A percentile compares a stretch with the other conserved stretches of the same genome.
phyloP scores from a whole-genome alignment of 2,113 vertebrate species.

The Catharus fuscescens region DNA sequence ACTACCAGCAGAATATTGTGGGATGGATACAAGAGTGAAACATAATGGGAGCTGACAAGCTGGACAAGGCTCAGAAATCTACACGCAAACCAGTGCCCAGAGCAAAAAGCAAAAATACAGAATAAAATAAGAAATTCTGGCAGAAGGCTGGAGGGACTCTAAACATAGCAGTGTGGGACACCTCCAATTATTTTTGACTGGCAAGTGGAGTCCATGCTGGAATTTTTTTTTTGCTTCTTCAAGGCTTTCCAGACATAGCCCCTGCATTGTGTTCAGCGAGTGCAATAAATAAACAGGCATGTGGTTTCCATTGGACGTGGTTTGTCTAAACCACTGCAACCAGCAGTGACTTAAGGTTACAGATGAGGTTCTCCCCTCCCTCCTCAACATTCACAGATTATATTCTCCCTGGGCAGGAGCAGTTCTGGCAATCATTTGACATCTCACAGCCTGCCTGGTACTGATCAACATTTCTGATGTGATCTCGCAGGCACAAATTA shows the following conservation, averaged over 20 bases:
- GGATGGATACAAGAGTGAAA: slow-evolving; percentile 41
- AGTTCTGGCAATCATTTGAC: slow-evolving; percentile 45
- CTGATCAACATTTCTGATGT: slow-evolving; percentile 42
- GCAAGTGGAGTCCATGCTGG: slow-evolving; percentile 31
- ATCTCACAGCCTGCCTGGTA: slow-evolving; percentile 52
- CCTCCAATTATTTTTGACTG: slow-evolving; percentile 69
- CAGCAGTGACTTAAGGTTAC: slow-evolving; percentile 17
- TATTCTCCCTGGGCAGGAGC: slow-evolving; percentile 42
- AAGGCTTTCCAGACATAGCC: slow-evolving; percentile 41
- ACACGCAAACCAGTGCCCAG: slow-evolving; percentile 79
- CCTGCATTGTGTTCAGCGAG: neutral
- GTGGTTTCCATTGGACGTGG: neutral
- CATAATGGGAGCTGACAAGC: slow-evolving; percentile 87
- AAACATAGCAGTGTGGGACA: slow-evolving; percentile 74
- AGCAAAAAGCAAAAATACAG: slow-evolving; percentile 75
- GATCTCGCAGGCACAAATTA: slow-evolving; percentile 47
- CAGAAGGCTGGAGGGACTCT: slow-evolving; percentile 82
- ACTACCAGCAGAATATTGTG: neutral
- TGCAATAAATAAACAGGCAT: slow-evolving; percentile 34
- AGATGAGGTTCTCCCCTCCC: neutral
- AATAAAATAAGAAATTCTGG: slow-evolving; percentile 51
- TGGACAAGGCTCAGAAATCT: slow-evolving; percentile 83
- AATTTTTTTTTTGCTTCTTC: neutral
- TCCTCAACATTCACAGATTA: neutral
- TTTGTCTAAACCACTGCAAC: neutral